A percentile compares a stretch with the other conserved stretches of the same genome.
phyloP scores from a whole-genome alignment of 2,888 invertebrate genomes.

The Conops quadrifasciatus region DNA sequence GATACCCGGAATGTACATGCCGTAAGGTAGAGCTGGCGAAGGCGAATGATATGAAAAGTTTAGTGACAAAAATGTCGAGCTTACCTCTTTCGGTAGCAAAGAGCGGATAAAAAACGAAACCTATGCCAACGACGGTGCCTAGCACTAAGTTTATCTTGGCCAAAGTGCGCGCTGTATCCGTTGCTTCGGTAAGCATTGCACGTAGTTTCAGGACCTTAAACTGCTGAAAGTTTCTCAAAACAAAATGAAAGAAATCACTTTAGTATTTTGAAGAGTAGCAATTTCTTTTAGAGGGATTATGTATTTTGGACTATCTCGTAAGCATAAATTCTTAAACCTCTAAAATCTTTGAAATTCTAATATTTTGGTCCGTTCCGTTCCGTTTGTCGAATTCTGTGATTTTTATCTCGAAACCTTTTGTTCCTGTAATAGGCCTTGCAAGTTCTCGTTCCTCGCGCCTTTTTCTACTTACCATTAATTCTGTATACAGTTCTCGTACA shows the following conservation, averaged over 20 bases:
- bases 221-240: slow-evolving; percentile 41
- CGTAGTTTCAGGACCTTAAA: slow-evolving; percentile 43
- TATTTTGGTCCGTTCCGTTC: no score
- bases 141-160: slow-evolving; percentile 52
- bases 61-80: not conserved
- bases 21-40: slow-evolving; percentile 44
- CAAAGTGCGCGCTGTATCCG: slow-evolving; percentile 47
- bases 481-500: slow-evolving; percentile 47
- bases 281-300: no score
- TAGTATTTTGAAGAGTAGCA: slow-evolving; percentile 44
- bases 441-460: not conserved
- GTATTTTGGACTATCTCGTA: no score
- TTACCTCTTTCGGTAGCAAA: slow-evolving; percentile 43
- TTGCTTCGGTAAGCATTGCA: slow-evolving; percentile 47
- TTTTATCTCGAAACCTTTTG: no score
- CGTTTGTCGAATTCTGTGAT: no score
- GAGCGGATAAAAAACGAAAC: slow-evolving; percentile 43
- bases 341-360: no score
- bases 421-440: no score
- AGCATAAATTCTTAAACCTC: no score
- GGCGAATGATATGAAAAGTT: not conserved
- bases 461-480: slow-evolving; percentile 46
- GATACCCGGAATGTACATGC: slow-evolving; percentile 42
- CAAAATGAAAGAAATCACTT: slow-evolving; percentile 32
- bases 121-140: slow-evolving; percentile 51